phyloP scores from a whole-genome alignment of 1,140 invertebrate species.

The Pseudachorutes palmiensis region DNA sequence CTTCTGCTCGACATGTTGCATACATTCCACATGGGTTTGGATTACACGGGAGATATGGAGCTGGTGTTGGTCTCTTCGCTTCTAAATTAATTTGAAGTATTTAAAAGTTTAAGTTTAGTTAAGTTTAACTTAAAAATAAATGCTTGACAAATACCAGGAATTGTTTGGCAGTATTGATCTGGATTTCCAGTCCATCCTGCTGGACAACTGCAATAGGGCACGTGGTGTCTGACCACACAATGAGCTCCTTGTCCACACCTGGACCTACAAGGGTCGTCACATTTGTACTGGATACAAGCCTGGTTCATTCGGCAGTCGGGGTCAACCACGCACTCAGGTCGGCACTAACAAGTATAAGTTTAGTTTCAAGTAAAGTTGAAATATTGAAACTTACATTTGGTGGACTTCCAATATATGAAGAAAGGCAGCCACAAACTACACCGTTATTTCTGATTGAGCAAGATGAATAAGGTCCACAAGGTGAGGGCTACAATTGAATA shows the following conservation, averaged over 20 bases:
- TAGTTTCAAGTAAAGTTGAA: background rate
- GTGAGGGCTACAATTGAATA: conserved; percentile 27
- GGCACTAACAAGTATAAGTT: conserved; percentile 44
- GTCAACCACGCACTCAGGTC: conserved; percentile 38
- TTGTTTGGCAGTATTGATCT: background rate
- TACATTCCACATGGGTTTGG: conserved; percentile 65
- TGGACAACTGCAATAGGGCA: conserved; percentile 41
- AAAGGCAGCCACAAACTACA: conserved; percentile 57
- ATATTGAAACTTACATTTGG: conserved; percentile 42
- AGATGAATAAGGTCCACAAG: conserved; percentile 47
- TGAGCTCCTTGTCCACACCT: conserved; percentile 42
- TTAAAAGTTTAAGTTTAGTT: background rate
- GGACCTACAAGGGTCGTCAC: conserved; percentile 38
- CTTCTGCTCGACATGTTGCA: conserved; percentile 45
- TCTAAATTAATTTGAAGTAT: background rate
- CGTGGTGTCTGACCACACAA: conserved; percentile 36
- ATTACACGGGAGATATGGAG: conserved; percentile 48
- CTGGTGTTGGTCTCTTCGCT: background rate
- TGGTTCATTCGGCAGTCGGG: conserved; percentile 38
- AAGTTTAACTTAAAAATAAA: background rate
- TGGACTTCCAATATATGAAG: conserved; percentile 56
- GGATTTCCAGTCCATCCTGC: conserved; percentile 51
- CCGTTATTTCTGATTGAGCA: conserved; percentile 48
- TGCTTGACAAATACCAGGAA: background rate
- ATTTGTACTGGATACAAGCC: conserved; percentile 40